Evolutionary conservation across 2,888 invertebrate species (phyloP).

Genomic region (Euproctis similis): DNA sequence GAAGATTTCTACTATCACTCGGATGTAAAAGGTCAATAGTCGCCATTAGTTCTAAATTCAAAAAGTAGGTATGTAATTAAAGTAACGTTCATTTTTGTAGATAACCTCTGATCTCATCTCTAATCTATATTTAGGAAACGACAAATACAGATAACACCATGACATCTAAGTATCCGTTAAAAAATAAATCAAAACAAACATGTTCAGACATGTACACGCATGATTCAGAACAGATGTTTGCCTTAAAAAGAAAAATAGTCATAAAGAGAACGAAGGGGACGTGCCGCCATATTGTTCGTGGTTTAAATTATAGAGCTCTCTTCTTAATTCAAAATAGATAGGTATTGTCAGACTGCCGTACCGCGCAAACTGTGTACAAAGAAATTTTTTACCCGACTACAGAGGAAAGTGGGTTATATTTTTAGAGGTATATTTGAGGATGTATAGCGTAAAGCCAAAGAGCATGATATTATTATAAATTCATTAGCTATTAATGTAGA

Average conservation of each 20-base stretch:
- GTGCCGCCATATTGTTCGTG: constrained; percentile 4
- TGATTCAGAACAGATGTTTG: constrained; percentile 10
- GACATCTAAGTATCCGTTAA: not conserved
- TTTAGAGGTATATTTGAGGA: not conserved
- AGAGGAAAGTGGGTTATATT: not conserved
- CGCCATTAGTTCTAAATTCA: too few relatives aligned
- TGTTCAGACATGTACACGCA: constrained; percentile 7
- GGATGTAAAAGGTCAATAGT: too few relatives aligned
- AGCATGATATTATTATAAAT: too few relatives aligned
- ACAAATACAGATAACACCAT: constrained; percentile 11
- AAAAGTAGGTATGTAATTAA: too few relatives aligned
- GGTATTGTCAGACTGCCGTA: too few relatives aligned
- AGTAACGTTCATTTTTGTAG: not conserved
- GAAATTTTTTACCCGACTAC: not conserved
- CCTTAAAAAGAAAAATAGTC: constrained; percentile 9
- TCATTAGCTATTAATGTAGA: not conserved
- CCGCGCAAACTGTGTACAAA: too few relatives aligned
- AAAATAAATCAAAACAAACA: not conserved
- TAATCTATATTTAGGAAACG: constrained; percentile 5
- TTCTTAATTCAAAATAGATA: too few relatives aligned
- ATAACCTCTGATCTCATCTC: constrained; percentile 5
- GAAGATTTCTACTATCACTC: too few relatives aligned
- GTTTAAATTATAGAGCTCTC: constrained; percentile 2
- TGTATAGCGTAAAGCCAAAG: too few relatives aligned
- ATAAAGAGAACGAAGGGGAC: constrained; percentile 7